phyloP scores from a whole-genome alignment of 1,140 invertebrate species.

The Metaphire vulgaris region DNA sequence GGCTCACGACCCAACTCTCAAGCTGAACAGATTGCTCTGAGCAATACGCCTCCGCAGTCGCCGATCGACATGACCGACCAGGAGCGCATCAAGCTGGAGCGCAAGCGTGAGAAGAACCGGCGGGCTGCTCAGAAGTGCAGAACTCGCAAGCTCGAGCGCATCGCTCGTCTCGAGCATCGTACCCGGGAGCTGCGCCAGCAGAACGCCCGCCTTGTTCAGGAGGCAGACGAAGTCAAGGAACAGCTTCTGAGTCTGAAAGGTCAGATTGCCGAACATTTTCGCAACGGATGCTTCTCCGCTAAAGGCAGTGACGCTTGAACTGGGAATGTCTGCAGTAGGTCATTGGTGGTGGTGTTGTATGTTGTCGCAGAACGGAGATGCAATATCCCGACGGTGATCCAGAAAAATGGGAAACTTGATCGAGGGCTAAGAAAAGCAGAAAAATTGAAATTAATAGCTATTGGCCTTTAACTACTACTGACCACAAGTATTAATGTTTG shows the following conservation, averaged over 20 bases:
- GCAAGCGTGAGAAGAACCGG: conserved; percentile 88
- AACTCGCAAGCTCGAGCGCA: conserved; percentile 85
- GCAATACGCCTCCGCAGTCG: conserved; percentile 57
- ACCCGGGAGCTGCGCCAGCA: not conserved
- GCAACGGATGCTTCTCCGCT: not conserved
- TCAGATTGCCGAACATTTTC: not conserved
- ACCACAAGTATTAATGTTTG: too few relatives aligned
- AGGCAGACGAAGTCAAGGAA: not conserved
- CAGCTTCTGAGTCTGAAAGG: not conserved
- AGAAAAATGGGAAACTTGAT: too few relatives aligned
- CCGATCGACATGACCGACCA: conserved; percentile 94
- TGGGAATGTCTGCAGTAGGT: too few relatives aligned
- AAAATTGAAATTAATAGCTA: too few relatives aligned
- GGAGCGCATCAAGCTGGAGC: conserved; percentile 87
- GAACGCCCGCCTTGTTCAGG: not conserved
- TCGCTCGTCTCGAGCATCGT: conserved; percentile 74
- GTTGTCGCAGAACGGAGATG: too few relatives aligned
- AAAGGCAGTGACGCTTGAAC: not conserved
- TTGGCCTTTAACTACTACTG: too few relatives aligned
- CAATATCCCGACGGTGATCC: too few relatives aligned
- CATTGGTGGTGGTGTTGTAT: too few relatives aligned
- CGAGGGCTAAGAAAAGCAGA: too few relatives aligned
- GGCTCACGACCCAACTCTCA: not conserved
- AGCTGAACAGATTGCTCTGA: not conserved
- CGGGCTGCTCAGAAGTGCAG: conserved; percentile 95